Conservation (phyloP, 2,113 vertebrate genomes). For the human (Homo sapiens) region GRCh38 chr1:34041501-34042000, state of each 20-base stretch:
- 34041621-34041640: neutral
- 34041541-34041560: neutral
- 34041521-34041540: neutral
- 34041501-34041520: neutral
- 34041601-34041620: neutral
- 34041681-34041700: neutral
- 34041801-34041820: neutral
- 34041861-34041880: fast-evolving
- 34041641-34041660: neutral
- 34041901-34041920: neutral
- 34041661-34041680: neutral
- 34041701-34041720: neutral
- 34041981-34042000: neutral
- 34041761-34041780: fast-evolving
- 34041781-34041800: neutral
- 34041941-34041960: neutral
- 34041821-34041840: neutral
- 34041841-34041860: neutral
- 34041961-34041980: neutral
- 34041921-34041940: neutral
- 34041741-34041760: neutral
- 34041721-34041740: neutral
- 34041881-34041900: too few relatives aligned
- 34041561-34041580: neutral
- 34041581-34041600: neutral